A percentile compares a stretch with the other conserved stretches of the same genome.
phyloP scores from a whole-genome alignment of 2,113 vertebrate species.

The Zootoca vivipara region DNA sequence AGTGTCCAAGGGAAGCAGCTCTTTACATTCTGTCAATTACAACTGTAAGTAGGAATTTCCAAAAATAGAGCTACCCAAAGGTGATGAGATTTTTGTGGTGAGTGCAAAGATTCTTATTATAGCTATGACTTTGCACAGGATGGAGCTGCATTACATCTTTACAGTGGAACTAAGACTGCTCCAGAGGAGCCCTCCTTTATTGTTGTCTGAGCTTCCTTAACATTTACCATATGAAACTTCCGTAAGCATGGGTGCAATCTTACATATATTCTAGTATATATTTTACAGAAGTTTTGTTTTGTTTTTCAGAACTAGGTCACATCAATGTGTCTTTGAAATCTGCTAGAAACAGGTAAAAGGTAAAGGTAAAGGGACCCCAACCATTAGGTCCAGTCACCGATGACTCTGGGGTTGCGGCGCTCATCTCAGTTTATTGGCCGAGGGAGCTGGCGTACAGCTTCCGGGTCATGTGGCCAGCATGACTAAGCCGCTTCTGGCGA shows the following conservation, averaged over 20 bases:
- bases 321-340: not conserved
- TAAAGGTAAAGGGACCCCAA: too few relatives aligned
- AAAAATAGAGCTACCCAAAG: conserved; percentile 50
- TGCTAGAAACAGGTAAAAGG: not conserved
- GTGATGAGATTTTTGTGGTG: conserved; percentile 50
- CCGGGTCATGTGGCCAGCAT: too few relatives aligned
- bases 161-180: conserved; percentile 24
- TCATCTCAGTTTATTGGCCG: too few relatives aligned
- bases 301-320: not conserved
- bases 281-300: not conserved
- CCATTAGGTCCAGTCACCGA: too few relatives aligned
- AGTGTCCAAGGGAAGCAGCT: conserved; percentile 29
- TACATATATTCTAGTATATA: conserved; percentile 25
- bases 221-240: conserved; percentile 19
- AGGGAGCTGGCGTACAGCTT: too few relatives aligned
- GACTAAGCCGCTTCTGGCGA: too few relatives aligned
- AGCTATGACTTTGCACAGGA: conserved; percentile 38
- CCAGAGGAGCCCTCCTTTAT: not conserved
- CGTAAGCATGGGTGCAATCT: conserved; percentile 6
- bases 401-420: too few relatives aligned
- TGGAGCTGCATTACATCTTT: conserved; percentile 16
- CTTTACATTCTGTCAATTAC: conserved; percentile 55
- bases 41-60: conserved; percentile 44
- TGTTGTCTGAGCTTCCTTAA: not conserved
- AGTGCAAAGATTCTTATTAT: conserved; percentile 41